Percentiles rank a stretch among this genome's conserved stretches.
These are phyloP conservation scores for Zosterops lateralis DNA, from an alignment of 2,113 vertebrate genomes.

Conservation along the genomic window DNA sequence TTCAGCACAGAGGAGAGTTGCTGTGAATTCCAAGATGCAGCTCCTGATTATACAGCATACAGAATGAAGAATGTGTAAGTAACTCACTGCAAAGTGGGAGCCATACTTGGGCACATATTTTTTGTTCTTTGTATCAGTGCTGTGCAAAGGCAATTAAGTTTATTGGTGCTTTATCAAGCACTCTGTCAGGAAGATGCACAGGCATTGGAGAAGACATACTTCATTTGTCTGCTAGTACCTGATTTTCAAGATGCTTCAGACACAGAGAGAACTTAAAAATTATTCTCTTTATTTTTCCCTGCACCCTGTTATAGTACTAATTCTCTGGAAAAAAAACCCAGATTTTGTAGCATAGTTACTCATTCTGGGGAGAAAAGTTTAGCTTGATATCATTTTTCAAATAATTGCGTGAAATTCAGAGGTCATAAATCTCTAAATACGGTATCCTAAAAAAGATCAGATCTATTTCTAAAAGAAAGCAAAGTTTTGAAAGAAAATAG, in stretches of 20 bases:
- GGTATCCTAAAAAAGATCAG: background rate
- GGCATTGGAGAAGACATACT: background rate
- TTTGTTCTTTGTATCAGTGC: background rate
- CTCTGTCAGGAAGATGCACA: background rate
- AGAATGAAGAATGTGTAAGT: background rate
- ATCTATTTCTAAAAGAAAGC: background rate
- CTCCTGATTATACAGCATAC: background rate
- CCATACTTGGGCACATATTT: background rate
- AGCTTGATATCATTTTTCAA: background rate
- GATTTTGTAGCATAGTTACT: background rate
- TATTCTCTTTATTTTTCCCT: background rate
- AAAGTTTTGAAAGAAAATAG: background rate
- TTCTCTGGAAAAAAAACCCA: background rate
- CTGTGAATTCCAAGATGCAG: conserved; percentile 11
- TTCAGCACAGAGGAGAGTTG: background rate
- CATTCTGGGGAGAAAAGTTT: background rate
- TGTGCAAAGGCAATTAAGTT: conserved; percentile 41
- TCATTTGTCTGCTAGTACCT: background rate
- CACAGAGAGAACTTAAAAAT: background rate
- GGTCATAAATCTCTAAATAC: background rate
- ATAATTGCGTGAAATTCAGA: background rate
- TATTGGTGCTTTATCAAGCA: conserved; percentile 48
- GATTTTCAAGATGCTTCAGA: background rate
- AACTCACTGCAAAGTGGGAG: background rate
- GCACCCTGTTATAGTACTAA: background rate